Evolutionary conservation across 30 jellyfish, hydroid and myxozoan species (phyloP), one percentile per base, ranked within the genome.

Genomic region (Chrysaora quinquecirrha): DNA sequence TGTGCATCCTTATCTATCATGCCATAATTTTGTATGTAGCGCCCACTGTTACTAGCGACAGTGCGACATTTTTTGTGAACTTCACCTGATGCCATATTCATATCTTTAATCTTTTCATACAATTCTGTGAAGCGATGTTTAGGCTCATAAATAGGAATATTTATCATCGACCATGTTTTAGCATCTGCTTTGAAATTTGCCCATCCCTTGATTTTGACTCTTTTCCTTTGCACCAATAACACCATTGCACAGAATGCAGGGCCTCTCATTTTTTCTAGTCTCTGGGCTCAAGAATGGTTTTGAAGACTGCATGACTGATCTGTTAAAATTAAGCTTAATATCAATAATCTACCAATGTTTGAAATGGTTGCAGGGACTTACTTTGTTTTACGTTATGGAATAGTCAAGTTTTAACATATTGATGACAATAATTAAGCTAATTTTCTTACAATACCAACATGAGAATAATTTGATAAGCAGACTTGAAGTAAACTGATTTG

Each of bases 251-350:
- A 52, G 6, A 19, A 20, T 52, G 29, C 68, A 52, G 27, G 19
- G 27, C 6, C 19, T 52, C 29, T 10, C 29, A 16, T 12, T 4
- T 52, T 52, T 12, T 52, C 9, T 25, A 52, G 25, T 52, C 19
- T 52, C 68, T 19, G 68, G 68, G 19, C 68, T 52, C 68, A 52
- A 25, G 19, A 52, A 52, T 52, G 68, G 68, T 12, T 25, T 52
- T 52, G 68, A 52, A 52, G 29, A 10, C 25, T 3, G 68, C 68
- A 52, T 52, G n/a, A n/a, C n/a, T n/a, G n/a, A n/a, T n/a, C n/a
- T n/a, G n/a, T n/a, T n/a, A n/a, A n/a, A n/a, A n/a, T n/a, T n/a
- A n/a, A n/a, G n/a, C n/a, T n/a, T n/a, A n/a, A n/a, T n/a, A n/a
- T n/a, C n/a, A n/a, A n/a, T n/a, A n/a, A n/a, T n/a, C n/a, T n/a